phyloP scores from a whole-genome alignment of 2,113 vertebrate genomes.

The Percina caprodes region DNA sequence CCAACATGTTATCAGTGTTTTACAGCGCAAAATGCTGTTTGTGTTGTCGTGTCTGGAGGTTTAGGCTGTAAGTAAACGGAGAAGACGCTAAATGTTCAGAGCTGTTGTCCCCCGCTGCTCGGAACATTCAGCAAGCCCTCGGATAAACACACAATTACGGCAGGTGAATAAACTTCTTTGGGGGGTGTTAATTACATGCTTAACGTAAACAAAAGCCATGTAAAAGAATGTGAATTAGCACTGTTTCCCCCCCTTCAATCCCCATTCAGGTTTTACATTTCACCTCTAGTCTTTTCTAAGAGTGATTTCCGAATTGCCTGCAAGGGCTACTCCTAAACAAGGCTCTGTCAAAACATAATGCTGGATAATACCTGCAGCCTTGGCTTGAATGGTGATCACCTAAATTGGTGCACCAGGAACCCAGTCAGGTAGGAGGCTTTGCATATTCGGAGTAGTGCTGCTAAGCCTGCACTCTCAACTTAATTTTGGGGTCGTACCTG shows the following conservation, averaged over 20 bases:
- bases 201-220: slow-evolving; percentile 87
- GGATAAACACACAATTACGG: slow-evolving; percentile 89
- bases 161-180: slow-evolving; percentile 89
- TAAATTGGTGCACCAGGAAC: slow-evolving; percentile 66
- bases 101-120: slow-evolving; percentile 82
- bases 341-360: slow-evolving; percentile 69
- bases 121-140: slow-evolving; percentile 80
- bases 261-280: slow-evolving; percentile 85
- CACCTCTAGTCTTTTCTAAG: slow-evolving; percentile 71
- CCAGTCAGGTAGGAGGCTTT: slow-evolving; percentile 72
- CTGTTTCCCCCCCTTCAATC: slow-evolving; percentile 63
- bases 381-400: slow-evolving; percentile 66
- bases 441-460: slow-evolving; percentile 67
- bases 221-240: slow-evolving; percentile 86
- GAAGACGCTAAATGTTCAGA: slow-evolving; percentile 80
- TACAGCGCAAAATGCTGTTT: slow-evolving; percentile 33
- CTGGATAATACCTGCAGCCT: slow-evolving; percentile 76
- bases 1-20: slow-evolving; percentile 3
- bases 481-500: slow-evolving; percentile 52
- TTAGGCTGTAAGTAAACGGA: slow-evolving; percentile 80
- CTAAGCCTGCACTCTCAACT: slow-evolving; percentile 68
- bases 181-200: slow-evolving; percentile 88
- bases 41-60: slow-evolving; percentile 72
- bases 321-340: slow-evolving; percentile 69
- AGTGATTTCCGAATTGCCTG: slow-evolving; percentile 82